Evolutionary conservation across 1,140 invertebrate species (phyloP).

Genomic region (Sminthurinus signatus): DNA sequence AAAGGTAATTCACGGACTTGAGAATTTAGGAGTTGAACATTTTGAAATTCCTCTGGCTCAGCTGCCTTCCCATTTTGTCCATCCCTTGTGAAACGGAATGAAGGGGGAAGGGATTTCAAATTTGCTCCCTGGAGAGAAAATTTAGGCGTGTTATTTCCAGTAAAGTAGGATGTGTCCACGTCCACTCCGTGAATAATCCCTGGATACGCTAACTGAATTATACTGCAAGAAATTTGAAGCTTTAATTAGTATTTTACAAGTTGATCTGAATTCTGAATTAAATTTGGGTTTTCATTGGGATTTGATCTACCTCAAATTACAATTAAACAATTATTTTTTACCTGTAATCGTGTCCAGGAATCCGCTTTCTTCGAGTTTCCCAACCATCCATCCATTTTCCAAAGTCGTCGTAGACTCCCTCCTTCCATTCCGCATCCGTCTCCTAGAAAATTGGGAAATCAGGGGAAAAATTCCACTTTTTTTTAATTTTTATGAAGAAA

Average conservation of each 20-base stretch:
- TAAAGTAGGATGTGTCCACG: constrained; percentile 60
- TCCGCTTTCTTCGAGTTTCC: constrained; percentile 59
- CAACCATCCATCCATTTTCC: constrained; percentile 69
- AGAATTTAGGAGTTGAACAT: constrained; percentile 49
- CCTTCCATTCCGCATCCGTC: constrained; percentile 53
- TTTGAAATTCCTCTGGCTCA: constrained; percentile 47
- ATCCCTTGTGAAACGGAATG: neutral
- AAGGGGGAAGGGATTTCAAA: constrained; percentile 38
- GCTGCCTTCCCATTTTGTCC: constrained; percentile 51
- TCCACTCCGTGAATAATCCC: constrained; percentile 55
- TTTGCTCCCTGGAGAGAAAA: constrained; percentile 58
- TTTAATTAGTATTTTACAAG: too few species aligned
- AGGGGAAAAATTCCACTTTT: neutral
- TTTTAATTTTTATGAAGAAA: too few species aligned
- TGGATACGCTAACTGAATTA: constrained; percentile 55
- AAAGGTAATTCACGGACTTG: constrained; percentile 45
- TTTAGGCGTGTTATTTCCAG: constrained; percentile 59
- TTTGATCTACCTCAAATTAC: too few species aligned
- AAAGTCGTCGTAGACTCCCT: constrained; percentile 56
- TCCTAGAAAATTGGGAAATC: constrained; percentile 40
- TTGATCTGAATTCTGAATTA: too few species aligned
- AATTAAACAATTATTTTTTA: too few species aligned
- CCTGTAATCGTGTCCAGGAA: constrained; percentile 57
- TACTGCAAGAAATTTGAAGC: too few species aligned
- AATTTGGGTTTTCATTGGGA: too few species aligned